Evolutionary conservation across 2,113 vertebrate species (phyloP).

Genomic region (Urocynchramus pylzowi): DNA sequence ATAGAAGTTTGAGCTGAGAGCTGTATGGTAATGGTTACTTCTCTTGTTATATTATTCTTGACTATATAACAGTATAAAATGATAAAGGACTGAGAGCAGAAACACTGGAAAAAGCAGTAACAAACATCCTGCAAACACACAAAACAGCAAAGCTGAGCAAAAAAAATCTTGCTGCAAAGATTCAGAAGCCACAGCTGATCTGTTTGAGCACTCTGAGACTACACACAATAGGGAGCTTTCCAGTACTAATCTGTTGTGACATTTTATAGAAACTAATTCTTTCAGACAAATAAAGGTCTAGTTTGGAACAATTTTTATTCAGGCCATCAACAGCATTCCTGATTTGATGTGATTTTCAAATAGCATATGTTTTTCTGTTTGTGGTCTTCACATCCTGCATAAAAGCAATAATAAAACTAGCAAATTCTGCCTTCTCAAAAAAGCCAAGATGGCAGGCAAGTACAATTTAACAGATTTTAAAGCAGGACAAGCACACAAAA

Average conservation of each 20-base stretch:
- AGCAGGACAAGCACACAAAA: background rate
- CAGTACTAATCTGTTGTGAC: slow-evolving; percentile 42
- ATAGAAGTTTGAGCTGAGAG: background rate
- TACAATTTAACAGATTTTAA: slow-evolving; percentile 45
- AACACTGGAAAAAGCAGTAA: background rate
- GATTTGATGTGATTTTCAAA: slow-evolving; percentile 45
- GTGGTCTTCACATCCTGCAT: background rate
- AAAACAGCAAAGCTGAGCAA: background rate
- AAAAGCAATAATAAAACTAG: slow-evolving; percentile 46
- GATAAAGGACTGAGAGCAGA: background rate
- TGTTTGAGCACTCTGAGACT: background rate
- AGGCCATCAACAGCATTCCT: slow-evolving; percentile 17
- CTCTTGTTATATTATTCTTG: background rate
- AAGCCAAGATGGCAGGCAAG: background rate
- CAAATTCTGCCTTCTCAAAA: slow-evolving; percentile 36
- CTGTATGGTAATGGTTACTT: background rate
- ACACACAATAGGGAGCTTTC: background rate
- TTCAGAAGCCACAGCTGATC: slow-evolving; percentile 25
- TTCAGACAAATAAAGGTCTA: slow-evolving; percentile 46
- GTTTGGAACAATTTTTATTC: slow-evolving; percentile 31
- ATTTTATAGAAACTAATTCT: slow-evolving; percentile 43
- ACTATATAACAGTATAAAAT: background rate
- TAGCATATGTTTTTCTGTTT: slow-evolving; percentile 9
- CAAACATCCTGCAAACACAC: background rate
- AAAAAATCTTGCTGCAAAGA: background rate